Evolutionary conservation across 2,888 invertebrate genomes (phyloP), one percentile per base, ranked within the genome.

Genomic region (Cosmia pyralina): DNA sequence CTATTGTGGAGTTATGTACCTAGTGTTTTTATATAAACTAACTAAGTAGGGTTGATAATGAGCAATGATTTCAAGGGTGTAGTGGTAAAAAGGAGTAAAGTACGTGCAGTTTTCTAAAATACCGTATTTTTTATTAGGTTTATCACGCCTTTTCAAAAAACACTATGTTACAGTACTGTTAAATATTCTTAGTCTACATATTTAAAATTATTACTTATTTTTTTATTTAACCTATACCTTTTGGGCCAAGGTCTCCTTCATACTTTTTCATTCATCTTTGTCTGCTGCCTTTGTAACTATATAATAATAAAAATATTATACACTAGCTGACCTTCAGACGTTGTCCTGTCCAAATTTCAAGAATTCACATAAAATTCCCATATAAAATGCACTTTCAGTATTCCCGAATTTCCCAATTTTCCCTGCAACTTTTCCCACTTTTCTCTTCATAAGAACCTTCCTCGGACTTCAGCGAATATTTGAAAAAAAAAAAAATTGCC

Each of bases 1-100:
- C 74, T 72, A 46, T n/a, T 13, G 48, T 19, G 15, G 11, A 67
- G 48, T 38, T 60, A 64, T 48, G 1, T n/a, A n/a, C n/a, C n/a
- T n/a, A n/a, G n/a, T n/a, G n/a, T n/a, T n/a, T n/a, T n/a, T n/a
- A n/a, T n/a, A n/a, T n/a, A n/a, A n/a, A n/a, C n/a, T n/a, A 57
- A 62, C 0, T 41, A 11, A 50, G 7, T 34, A 52, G 53, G 28
- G 50, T 60, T n/a, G 15, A 48, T 34, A 52, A 41, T 19, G 15
- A 6, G 17, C 50, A 41, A 19, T 11, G 38, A 8, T 60, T 59
- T 52, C 11, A 22, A 44, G 22, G 0, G 2, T 57, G 13, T 41
- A 0, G 17, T n/a, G 5, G 19, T 38, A 19, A 22, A 58, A n/a
- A 64, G 0, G 15, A 38, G 52, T 15, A 50, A n/a, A 38, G 0